A percentile compares a stretch with the other conserved stretches of the same genome.
phyloP scores from a whole-genome alignment of 30 jellyfish, hydroid and myxozoan species.

The Aurelia aurita region DNA sequence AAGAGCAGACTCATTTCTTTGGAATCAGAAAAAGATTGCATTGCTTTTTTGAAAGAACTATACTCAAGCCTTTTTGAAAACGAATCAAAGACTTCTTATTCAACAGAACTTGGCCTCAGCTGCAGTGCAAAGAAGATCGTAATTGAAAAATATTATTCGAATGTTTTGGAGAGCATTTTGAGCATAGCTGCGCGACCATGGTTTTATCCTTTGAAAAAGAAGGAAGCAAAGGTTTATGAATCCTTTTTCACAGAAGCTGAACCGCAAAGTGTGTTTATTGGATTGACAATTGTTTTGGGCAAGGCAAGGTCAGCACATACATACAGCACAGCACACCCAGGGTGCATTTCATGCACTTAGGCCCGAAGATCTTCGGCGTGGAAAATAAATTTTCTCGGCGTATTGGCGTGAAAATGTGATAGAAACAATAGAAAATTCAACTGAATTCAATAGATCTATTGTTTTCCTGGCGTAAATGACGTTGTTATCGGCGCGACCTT shows the following conservation, averaged over 20 bases:
- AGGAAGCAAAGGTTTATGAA: not conserved
- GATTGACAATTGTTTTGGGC: conserved; percentile 11
- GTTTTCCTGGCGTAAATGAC: no score
- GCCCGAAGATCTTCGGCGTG: no score
- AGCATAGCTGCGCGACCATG: conserved; percentile 1
- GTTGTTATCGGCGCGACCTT: no score
- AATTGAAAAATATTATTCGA: conserved; percentile 5
- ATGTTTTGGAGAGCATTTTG: conserved; percentile 10
- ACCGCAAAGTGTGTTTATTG: conserved; percentile 11
- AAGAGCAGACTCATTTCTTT: not conserved
- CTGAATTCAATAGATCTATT: no score
- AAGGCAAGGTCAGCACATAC: conserved; percentile 45
- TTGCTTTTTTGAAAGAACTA: not conserved
- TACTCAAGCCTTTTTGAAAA: not conserved
- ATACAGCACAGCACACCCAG: no score
- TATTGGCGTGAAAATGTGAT: no score
- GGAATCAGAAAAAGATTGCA: conserved; percentile 5
- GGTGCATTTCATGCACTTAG: no score
- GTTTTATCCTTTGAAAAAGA: conserved; percentile 17
- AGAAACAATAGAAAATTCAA: no score
- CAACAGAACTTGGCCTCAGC: not conserved
- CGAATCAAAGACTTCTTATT: not conserved
- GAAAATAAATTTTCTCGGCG: no score
- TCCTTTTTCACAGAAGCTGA: conserved; percentile 13
- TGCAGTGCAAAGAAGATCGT: conserved; percentile 3